Percentiles rank a stretch among this genome's conserved stretches.
phyloP scores from a whole-genome alignment of 2,113 vertebrate species.

The Pterophyllum scalare region DNA sequence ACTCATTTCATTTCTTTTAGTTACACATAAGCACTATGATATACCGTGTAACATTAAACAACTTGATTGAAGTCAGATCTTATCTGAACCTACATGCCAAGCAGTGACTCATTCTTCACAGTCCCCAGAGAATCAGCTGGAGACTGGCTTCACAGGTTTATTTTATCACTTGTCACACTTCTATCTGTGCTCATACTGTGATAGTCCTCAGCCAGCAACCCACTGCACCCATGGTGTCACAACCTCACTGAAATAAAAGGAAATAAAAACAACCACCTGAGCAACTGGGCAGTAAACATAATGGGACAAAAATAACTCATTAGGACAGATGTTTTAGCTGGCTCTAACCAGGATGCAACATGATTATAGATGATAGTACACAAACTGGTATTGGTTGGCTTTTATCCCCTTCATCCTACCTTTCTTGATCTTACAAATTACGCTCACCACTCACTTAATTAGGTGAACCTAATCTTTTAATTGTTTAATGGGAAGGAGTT shows the following conservation, averaged over 20 bases:
- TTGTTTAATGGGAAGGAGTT: too few species aligned
- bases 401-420: neutral
- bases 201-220: neutral
- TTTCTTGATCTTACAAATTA: neutral
- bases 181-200: neutral
- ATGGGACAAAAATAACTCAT: neutral
- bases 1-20: neutral
- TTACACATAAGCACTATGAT: neutral
- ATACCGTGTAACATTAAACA: neutral
- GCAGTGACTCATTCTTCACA: neutral
- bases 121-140: neutral
- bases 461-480: neutral
- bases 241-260: neutral
- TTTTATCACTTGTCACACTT: conserved; percentile 1
- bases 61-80: neutral
- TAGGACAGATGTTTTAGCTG: neutral
- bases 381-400: neutral
- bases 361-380: neutral
- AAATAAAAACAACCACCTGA: fast-evolving
- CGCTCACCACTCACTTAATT: fast-evolving
- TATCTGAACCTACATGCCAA: neutral
- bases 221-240: neutral
- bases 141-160: neutral
- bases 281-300: neutral
- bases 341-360: neutral